phyloP scores from a whole-genome alignment of 2,888 invertebrate species.

The Lasius fuliginosus region DNA sequence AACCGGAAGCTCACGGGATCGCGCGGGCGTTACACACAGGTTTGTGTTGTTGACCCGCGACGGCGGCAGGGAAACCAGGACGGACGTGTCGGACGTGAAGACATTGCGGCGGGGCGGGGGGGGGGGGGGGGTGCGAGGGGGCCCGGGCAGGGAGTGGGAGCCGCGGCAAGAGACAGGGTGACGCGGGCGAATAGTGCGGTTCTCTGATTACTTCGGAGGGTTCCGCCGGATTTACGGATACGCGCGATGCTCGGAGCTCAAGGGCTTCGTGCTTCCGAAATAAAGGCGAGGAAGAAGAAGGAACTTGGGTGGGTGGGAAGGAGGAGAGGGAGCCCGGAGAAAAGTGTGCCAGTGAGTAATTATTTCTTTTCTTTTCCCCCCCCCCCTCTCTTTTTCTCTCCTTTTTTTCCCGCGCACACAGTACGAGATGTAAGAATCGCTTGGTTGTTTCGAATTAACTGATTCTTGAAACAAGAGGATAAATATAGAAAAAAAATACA shows the following conservation, averaged over 20 bases:
- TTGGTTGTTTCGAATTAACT: slow-evolving; percentile 19
- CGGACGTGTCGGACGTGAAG: slow-evolving; percentile 24
- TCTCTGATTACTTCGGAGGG: slow-evolving; percentile 52
- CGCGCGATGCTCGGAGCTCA: slow-evolving; percentile 6
- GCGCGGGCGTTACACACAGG: background rate
- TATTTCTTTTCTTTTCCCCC: slow-evolving; percentile 12
- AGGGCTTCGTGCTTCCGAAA: slow-evolving; percentile 30
- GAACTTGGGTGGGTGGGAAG: too few relatives aligned
- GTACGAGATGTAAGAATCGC: background rate
- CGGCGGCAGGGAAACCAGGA: background rate
- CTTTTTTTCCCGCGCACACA: too few relatives aligned
- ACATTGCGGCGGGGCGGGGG: background rate
- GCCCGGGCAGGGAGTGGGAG: background rate
- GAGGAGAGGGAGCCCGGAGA: background rate
- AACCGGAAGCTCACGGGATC: slow-evolving; percentile 26
- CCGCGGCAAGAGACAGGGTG: background rate
- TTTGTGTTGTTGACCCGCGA: slow-evolving; percentile 33
- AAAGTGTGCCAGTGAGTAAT: slow-evolving; percentile 38
- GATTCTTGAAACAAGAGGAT: background rate
- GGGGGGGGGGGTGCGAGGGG: background rate
- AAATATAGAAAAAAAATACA: slow-evolving; percentile 1
- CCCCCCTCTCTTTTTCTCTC: too few relatives aligned
- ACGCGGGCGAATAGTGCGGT: slow-evolving; percentile 29
- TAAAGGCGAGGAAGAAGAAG: background rate
- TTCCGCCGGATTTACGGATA: slow-evolving; percentile 44